Conservation (phyloP, 2,113 vertebrate genomes). For the Nothocercus julius region DNA sequence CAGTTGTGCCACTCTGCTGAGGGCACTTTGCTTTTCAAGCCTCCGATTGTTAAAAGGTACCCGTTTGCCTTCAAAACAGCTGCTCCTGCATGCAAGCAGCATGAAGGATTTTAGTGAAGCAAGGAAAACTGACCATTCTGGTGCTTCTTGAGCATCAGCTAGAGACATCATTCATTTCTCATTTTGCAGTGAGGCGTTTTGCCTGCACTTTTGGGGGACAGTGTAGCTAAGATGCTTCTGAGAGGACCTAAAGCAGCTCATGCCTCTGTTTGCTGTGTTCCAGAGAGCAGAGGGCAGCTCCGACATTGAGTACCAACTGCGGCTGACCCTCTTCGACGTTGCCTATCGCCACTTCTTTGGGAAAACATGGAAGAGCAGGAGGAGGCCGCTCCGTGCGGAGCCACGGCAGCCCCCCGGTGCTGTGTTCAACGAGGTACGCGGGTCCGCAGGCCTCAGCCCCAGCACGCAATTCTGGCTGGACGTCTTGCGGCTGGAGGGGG, state of each 20-base stretch:
- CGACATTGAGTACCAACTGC: slow-evolving; percentile 81
- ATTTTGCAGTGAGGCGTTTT: no score
- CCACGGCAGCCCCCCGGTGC: neutral
- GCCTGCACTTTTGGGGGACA: neutral
- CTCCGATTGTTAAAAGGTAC: neutral
- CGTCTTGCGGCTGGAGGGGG: no score
- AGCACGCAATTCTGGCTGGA: no score
- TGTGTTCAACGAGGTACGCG: no score
- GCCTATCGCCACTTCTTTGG: slow-evolving; percentile 89
- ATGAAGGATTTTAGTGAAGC: neutral
- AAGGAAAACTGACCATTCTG: neutral
- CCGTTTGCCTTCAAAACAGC: neutral
- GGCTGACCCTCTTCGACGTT: slow-evolving; percentile 86
- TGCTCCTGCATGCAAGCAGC: no score
- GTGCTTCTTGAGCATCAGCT: neutral
- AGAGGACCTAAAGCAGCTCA: neutral
- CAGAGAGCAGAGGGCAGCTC: slow-evolving; percentile 49
- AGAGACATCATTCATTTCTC: accelerated
- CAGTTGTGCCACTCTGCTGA: no score
- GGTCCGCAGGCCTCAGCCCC: no score
- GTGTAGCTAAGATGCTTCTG: no score
- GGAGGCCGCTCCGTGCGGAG: slow-evolving; percentile 40
- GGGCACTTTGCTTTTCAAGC: no score
- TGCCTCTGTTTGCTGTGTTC: neutral
- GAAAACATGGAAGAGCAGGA: slow-evolving; percentile 85